A percentile compares a stretch with the other conserved stretches of the same genome.
phyloP scores from a whole-genome alignment of 1,140 invertebrate genomes.

The Parasteatoda tepidariorum region DNA sequence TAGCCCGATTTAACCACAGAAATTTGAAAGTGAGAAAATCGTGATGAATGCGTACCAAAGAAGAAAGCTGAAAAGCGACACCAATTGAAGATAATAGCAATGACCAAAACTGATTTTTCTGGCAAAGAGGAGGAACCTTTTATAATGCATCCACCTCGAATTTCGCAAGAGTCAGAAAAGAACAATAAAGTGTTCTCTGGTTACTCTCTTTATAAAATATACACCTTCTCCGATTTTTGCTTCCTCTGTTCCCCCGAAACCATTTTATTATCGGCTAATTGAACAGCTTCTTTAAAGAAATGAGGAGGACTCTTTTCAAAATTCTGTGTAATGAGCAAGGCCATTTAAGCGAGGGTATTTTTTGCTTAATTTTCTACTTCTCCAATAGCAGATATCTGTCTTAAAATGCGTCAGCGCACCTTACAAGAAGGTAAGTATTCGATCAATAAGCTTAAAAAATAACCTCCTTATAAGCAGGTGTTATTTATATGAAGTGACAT shows the following conservation, averaged over 20 bases:
- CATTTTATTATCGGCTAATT: slow-evolving; percentile 50
- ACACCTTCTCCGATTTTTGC: slow-evolving; percentile 48
- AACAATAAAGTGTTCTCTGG: slow-evolving; percentile 44
- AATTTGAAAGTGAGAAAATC: neutral
- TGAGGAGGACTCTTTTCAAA: neutral
- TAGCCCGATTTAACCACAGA: neutral
- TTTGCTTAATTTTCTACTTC: neutral
- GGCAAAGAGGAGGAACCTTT: neutral
- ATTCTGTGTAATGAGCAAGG: neutral
- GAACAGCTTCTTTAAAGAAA: slow-evolving; percentile 18
- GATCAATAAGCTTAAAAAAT: slow-evolving; percentile 18
- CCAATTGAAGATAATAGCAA: slow-evolving; percentile 31
- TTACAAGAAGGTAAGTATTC: neutral
- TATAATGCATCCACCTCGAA: neutral
- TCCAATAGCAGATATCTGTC: slow-evolving; percentile 11
- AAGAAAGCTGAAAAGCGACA: slow-evolving; percentile 21
- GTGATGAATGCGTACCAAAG: slow-evolving; percentile 16
- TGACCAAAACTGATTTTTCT: slow-evolving; percentile 27
- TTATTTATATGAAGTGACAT: slow-evolving; percentile 46
- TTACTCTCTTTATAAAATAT: slow-evolving; percentile 52
- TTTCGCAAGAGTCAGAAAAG: neutral
- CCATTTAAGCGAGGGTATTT: neutral
- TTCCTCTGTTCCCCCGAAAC: slow-evolving; percentile 2
- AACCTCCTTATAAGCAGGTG: slow-evolving; percentile 35
- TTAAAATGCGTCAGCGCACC: slow-evolving; percentile 10